These are phyloP conservation scores for Phalacrocorax brasilianus DNA, from an alignment of 2,113 vertebrate species.

Conservation along the genomic window DNA sequence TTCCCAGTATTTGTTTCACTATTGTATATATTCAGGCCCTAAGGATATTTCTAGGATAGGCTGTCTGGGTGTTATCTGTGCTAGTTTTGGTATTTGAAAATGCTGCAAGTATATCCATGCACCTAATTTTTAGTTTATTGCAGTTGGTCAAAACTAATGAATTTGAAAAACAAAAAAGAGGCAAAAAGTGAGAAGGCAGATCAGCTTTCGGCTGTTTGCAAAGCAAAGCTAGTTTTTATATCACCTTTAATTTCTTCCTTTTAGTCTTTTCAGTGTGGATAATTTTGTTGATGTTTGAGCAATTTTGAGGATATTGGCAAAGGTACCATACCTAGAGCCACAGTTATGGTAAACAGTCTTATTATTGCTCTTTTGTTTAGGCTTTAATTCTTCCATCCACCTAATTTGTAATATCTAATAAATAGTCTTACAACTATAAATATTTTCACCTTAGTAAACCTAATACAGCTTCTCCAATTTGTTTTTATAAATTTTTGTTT, in stretches of 20 bases:
- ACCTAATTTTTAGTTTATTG: neutral
- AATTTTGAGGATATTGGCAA: neutral
- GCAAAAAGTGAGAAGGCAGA: neutral
- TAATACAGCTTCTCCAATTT: neutral
- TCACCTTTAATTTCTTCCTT: neutral
- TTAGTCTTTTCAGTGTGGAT: neutral
- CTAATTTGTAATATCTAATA: neutral
- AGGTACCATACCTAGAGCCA: neutral
- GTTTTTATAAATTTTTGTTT: neutral
- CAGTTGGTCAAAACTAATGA: neutral
- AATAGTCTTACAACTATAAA: neutral
- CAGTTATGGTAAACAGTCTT: neutral
- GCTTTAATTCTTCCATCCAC: neutral
- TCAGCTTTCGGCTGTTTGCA: neutral
- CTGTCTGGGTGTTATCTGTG: neutral
- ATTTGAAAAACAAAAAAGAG: neutral
- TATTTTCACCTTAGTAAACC: neutral
- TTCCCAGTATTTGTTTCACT: neutral
- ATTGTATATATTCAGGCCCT: neutral
- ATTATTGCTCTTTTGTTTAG: neutral
- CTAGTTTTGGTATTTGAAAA: neutral
- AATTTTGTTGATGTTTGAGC: neutral
- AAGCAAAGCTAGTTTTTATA: neutral
- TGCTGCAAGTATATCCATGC: neutral
- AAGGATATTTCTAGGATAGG: neutral